A percentile compares a stretch with the other conserved stretches of the same genome.
Evolutionary conservation across 2,797 vertebrate species (phyloP).

Genomic region (Myotis planiceps): DNA sequence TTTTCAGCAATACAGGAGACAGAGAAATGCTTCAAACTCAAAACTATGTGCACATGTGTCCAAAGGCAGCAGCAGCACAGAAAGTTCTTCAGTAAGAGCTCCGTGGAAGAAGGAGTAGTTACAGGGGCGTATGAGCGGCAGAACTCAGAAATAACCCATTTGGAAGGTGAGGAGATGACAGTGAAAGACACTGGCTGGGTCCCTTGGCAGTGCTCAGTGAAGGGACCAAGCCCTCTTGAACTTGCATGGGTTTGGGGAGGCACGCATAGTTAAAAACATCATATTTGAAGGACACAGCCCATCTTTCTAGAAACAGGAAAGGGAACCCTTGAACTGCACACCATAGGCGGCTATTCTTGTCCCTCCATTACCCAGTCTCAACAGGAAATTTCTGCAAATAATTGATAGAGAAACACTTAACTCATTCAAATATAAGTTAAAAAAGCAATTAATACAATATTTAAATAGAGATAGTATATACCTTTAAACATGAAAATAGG

Average conservation of each 20-base stretch:
- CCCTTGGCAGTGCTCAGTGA: neutral
- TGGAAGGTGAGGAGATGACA: neutral
- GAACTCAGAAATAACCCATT: neutral
- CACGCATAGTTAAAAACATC: neutral
- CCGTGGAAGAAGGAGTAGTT: neutral
- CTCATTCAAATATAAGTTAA: neutral
- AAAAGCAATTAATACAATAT: neutral
- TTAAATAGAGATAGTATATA: neutral
- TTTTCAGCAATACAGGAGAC: neutral
- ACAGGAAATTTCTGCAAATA: slow-evolving; percentile 42
- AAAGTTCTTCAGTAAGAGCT: neutral
- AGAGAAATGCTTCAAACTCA: neutral
- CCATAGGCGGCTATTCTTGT: neutral
- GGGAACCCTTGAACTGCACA: neutral
- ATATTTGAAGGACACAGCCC: neutral
- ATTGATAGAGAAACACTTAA: neutral
- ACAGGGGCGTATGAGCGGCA: too few species aligned
- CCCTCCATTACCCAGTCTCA: neutral
- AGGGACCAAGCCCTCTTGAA: neutral
- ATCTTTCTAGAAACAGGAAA: neutral
- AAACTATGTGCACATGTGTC: neutral
- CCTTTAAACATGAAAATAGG: neutral
- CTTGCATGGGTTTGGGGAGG: neutral
- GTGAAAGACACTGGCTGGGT: neutral
- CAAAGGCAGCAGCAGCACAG: neutral